Evolutionary conservation across 2,113 vertebrate genomes (phyloP), one percentile per base, ranked within the genome.

Genomic region (Ursus arctos): DNA sequence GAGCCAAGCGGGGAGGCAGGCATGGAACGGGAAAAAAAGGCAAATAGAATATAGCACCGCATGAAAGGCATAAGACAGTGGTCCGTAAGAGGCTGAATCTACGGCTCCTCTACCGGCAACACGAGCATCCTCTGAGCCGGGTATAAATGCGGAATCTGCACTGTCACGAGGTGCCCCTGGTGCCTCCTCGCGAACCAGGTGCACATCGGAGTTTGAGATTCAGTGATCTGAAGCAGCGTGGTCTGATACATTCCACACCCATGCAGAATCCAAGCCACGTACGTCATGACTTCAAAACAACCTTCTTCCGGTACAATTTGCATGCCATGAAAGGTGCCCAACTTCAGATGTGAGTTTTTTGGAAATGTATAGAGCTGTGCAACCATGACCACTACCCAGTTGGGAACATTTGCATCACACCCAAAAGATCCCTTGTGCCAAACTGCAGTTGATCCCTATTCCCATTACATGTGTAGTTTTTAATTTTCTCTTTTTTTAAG

Each of bases 151-250:
- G n/a, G 76, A 59, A 15, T 76, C 13, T 49, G 26, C 13, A 13
- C 49, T 91, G 71, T 71, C 51, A 26, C 10, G 26, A 71, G 53
- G 26, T 16, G 18, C 22, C 61, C 22, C 13, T 6, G 3, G 69
- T 3, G 24, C 15, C 59, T 40, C 2, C 57, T 21, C 6, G 1
- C 10, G 71, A 59, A 10, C 61, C 81, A 40, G 0, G 1, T 18
- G 40, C 11, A 69, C 53, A 4, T 69, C 22, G 22, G 18, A 86
- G 24, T 79, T 69, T 79, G 51, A 49, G 72, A 40, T 49, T 19
- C 33, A 40, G 0, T 59, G 61, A 36, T 71, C 21, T 79, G 47
- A 21, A 87, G 19, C 28, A n/a, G 26, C 4, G 4, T 36, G n/a
- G 43, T 49, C 51, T 51, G 22, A 51, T 40, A 40, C n/a, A 61